These are phyloP conservation scores for Aphaenogaster ashmeadi DNA, from an alignment of 1,140 invertebrate genomes.

Conservation along the genomic window DNA sequence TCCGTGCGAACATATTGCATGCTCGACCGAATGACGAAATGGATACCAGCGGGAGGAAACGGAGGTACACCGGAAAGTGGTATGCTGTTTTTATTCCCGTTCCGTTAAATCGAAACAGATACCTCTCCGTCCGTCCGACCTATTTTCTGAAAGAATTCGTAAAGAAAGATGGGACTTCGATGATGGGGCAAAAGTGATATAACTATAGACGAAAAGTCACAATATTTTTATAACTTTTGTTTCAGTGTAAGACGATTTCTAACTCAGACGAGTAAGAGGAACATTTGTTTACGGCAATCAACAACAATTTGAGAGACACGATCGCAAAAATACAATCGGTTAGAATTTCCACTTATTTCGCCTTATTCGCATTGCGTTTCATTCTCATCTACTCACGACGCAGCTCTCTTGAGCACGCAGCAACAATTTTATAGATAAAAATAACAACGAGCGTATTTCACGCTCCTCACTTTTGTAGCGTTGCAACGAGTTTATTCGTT, in stretches of 20 bases:
- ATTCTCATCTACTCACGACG: neutral
- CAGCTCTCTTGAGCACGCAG: constrained; percentile 43
- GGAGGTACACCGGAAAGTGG: constrained; percentile 37
- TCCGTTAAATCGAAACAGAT: constrained; percentile 37
- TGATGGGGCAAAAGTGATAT: neutral
- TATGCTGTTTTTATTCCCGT: constrained; percentile 47
- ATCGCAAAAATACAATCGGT: neutral
- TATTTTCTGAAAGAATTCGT: neutral
- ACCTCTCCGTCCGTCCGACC: neutral
- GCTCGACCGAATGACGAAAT: constrained; percentile 59
- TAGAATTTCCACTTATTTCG: constrained; percentile 12
- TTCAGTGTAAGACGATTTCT: neutral
- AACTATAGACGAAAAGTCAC: neutral
- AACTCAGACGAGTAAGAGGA: neutral
- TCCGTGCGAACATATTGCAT: constrained; percentile 47
- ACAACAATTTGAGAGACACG: neutral
- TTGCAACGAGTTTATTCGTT: constrained; percentile 66
- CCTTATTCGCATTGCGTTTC: neutral
- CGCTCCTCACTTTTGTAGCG: constrained; percentile 24
- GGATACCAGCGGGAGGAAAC: constrained; percentile 17
- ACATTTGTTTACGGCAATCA: neutral
- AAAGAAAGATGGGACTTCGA: neutral
- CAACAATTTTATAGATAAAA: constrained; percentile 55
- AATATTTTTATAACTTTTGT: neutral
- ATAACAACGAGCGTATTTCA: constrained; percentile 43